These are phyloP conservation scores for Ectemnius cavifrons DNA, from an alignment of 2,888 invertebrate species.

Conservation along the genomic window DNA sequence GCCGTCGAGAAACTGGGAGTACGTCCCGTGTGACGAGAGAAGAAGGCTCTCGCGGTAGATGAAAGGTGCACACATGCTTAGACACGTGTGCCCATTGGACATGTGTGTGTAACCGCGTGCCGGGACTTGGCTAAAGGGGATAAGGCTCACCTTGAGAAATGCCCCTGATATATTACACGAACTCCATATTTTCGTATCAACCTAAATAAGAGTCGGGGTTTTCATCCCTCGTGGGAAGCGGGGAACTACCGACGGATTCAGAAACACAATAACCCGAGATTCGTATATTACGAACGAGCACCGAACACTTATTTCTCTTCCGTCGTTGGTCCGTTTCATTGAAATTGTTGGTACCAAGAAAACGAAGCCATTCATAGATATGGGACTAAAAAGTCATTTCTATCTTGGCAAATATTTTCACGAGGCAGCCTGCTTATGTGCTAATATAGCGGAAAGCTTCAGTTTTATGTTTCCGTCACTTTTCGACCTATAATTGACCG, in stretches of 20 bases:
- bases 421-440: no score
- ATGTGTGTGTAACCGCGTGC: constrained; percentile 58
- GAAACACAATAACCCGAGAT: no score
- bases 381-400: not conserved
- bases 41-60: constrained; percentile 47
- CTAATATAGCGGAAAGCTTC: constrained; percentile 13
- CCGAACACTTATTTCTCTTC: no score
- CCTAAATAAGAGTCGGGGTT: constrained; percentile 25
- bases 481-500: constrained; percentile 6
- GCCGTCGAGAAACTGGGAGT: constrained; percentile 42
- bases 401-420: not conserved
- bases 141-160: constrained; percentile 55
- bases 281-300: no score
- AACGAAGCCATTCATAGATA: not conserved
- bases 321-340: no score
- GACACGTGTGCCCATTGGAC: not conserved
- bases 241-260: no score
- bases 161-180: constrained; percentile 48
- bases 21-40: constrained; percentile 51
- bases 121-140: constrained; percentile 64
- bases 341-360: constrained; percentile 1
- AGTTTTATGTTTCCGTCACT: constrained; percentile 2
- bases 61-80: constrained; percentile 1
- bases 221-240: not conserved
- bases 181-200: constrained; percentile 51